Conservation (phyloP, 2,113 vertebrate species). For the Beaufortia kweichowensis region DNA sequence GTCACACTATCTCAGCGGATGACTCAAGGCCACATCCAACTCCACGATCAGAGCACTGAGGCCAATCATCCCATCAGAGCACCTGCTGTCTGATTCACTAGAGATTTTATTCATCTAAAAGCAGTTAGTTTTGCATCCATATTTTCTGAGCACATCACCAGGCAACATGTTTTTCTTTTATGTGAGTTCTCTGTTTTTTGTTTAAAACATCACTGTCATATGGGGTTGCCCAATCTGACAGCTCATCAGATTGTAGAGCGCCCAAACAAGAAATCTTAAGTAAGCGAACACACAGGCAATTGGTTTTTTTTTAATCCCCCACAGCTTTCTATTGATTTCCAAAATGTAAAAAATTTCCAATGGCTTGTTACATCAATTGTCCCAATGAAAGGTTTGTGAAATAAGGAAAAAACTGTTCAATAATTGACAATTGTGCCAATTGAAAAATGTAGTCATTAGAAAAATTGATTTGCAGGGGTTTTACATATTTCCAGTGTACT, state of each 20-base stretch:
- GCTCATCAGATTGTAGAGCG: slow-evolving; percentile 24
- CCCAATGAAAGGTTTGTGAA: too few species aligned
- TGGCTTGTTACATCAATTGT: too few species aligned
- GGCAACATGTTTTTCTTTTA: neutral
- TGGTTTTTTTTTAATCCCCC: neutral
- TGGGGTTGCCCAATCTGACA: slow-evolving; percentile 27
- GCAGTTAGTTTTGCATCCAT: slow-evolving; percentile 1
- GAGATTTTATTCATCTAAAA: slow-evolving; percentile 8
- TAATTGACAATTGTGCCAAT: too few species aligned
- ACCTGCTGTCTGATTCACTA: slow-evolving; percentile 11
- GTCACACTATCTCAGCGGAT: slow-evolving; percentile 23
- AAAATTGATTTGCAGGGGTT: too few species aligned
- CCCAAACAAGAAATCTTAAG: slow-evolving; percentile 10
- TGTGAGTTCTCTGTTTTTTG: slow-evolving; percentile 1
- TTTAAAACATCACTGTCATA: slow-evolving; percentile 35
- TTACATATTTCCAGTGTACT: too few species aligned
- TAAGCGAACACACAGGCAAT: neutral
- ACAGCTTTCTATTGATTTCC: neutral
- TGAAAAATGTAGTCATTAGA: too few species aligned
- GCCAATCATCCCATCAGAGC: neutral
- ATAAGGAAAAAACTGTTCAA: too few species aligned
- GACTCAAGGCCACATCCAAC: slow-evolving; percentile 21
- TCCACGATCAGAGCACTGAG: neutral
- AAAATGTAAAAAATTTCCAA: too few species aligned
- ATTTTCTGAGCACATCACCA: neutral